Percentiles rank a stretch among this genome's conserved stretches.
These are phyloP conservation scores for Masticophis lateralis DNA, from an alignment of 2,797 vertebrate species.

Conservation along the genomic window DNA sequence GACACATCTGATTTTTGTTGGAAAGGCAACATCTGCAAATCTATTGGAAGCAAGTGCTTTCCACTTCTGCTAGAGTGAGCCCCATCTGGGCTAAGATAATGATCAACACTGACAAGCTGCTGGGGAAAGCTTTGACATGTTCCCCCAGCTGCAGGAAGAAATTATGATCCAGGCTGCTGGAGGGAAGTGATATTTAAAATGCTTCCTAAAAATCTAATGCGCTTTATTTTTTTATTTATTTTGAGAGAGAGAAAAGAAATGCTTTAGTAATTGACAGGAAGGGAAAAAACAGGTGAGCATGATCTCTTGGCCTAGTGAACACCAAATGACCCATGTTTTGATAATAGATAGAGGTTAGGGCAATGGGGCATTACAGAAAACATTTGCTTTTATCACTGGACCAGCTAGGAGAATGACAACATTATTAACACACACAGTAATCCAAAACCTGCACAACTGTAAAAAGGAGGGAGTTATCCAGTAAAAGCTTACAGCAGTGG, in stretches of 20 bases:
- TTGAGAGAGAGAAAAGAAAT: conserved; percentile 28
- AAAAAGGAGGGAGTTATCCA: neutral
- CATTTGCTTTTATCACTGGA: conserved; percentile 5
- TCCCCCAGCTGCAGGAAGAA: conserved; percentile 47
- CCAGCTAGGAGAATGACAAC: neutral
- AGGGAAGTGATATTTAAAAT: conserved; percentile 38
- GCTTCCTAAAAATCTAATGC: conserved; percentile 31
- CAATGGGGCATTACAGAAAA: conserved; percentile 30
- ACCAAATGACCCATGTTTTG: conserved; percentile 41
- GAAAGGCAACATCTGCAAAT: conserved; percentile 33
- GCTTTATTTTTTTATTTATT: conserved; percentile 29
- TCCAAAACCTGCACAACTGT: neutral
- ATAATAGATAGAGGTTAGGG: neutral
- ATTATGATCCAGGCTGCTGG: conserved; percentile 22
- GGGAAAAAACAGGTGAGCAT: conserved; percentile 33
- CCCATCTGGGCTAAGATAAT: conserved; percentile 52
- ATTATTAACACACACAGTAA: conserved; percentile 22
- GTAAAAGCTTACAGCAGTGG: neutral
- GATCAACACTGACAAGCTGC: conserved; percentile 44
- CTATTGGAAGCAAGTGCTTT: conserved; percentile 36
- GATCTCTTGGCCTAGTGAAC: conserved; percentile 24
- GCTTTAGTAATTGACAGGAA: conserved; percentile 44
- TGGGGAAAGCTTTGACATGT: conserved; percentile 31
- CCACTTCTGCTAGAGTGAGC: conserved; percentile 46
- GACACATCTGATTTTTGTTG: neutral